Conservation (phyloP, 2,797 vertebrate species). For the Rachycentron canadum region DNA sequence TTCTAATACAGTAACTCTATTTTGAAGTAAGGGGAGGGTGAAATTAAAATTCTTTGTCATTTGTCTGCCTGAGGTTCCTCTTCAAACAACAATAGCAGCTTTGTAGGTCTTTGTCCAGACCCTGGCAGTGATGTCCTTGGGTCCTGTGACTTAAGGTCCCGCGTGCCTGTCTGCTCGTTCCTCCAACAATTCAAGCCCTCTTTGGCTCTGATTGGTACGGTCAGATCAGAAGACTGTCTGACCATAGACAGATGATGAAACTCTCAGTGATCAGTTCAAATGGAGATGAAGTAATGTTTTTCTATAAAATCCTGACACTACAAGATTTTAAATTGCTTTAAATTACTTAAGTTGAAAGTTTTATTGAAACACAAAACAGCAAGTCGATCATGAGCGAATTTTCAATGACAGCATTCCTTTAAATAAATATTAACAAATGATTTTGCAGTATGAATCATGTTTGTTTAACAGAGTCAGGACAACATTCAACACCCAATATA, state of each 20-base stretch:
- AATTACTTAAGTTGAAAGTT: no score
- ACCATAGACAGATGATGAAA: slow-evolving; percentile 7
- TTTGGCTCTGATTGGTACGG: slow-evolving; percentile 20
- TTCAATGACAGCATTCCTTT: not conserved
- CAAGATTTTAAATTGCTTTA: no score
- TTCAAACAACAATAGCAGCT: slow-evolving; percentile 71
- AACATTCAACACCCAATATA: not conserved
- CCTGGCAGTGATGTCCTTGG: slow-evolving; percentile 75
- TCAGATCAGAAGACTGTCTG: slow-evolving; percentile 47
- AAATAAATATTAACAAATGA: no score
- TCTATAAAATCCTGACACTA: not conserved
- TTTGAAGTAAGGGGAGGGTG: not conserved
- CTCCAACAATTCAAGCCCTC: slow-evolving; percentile 28
- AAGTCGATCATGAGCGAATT: not conserved
- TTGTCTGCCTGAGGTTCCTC: slow-evolving; percentile 66
- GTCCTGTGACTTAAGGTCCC: slow-evolving; percentile 79
- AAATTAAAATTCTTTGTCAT: slow-evolving; percentile 58
- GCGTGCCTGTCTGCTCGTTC: slow-evolving; percentile 43
- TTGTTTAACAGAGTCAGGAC: not conserved
- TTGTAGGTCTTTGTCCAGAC: slow-evolving; percentile 65
- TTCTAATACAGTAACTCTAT: not conserved
- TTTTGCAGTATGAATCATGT: not conserved
- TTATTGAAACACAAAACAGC: no score
- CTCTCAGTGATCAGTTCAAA: not conserved
- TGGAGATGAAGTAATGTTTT: not conserved